These are phyloP conservation scores for Chaetodon trifascialis DNA, from an alignment of 2,113 vertebrate genomes.

Conservation along the genomic window DNA sequence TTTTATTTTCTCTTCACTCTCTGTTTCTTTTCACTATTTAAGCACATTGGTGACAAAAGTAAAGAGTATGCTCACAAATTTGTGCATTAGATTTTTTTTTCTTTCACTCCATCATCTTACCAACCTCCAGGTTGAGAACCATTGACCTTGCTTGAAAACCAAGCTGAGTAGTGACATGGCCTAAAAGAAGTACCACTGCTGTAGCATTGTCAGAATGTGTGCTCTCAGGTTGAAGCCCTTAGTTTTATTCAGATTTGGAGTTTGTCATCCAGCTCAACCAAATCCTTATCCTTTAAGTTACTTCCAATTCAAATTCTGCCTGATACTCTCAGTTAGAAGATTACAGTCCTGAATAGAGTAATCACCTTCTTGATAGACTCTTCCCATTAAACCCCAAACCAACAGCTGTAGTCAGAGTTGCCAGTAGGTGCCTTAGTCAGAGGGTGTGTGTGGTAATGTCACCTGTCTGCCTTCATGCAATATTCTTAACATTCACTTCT, in stretches of 20 bases:
- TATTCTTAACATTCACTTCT: neutral
- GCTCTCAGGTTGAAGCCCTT: slow-evolving; percentile 17
- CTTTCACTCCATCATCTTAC: neutral
- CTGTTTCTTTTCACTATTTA: neutral
- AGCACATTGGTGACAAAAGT: neutral
- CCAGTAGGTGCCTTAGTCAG: slow-evolving; percentile 13
- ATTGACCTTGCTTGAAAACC: slow-evolving; percentile 33
- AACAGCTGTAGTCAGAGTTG: neutral
- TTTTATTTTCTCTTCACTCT: neutral
- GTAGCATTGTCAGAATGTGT: slow-evolving; percentile 21
- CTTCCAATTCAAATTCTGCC: neutral
- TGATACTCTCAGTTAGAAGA: neutral
- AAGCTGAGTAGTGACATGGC: slow-evolving; percentile 34
- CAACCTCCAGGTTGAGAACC: slow-evolving; percentile 54
- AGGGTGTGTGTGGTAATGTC: neutral
- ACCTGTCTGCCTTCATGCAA: neutral
- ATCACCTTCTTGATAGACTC: neutral
- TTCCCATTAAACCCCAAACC: slow-evolving; percentile 6
- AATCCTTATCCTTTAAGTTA: neutral
- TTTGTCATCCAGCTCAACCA: neutral
- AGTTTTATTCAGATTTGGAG: slow-evolving; percentile 11
- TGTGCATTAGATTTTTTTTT: neutral
- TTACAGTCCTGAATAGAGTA: neutral
- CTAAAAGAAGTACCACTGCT: slow-evolving; percentile 11
- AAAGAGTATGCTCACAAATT: neutral